Conservation (phyloP, 2,888 invertebrate species). For the Rhamnusium bicolor region DNA sequence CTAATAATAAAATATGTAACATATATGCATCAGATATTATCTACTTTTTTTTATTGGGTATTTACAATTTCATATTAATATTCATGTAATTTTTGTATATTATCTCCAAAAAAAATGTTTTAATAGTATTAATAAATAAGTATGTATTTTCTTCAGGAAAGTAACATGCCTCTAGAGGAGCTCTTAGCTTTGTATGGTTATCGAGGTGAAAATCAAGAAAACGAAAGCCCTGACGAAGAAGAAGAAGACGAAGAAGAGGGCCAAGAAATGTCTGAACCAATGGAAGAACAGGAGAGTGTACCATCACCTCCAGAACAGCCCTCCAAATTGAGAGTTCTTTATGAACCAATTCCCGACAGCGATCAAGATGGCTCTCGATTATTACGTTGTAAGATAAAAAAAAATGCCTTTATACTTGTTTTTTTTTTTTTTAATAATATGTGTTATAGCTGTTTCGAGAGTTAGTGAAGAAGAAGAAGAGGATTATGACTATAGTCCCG, state of each 20-base stretch:
- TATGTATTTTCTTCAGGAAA: conserved; percentile 77
- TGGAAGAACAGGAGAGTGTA: conserved; percentile 64
- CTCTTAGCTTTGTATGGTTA: conserved; percentile 91
- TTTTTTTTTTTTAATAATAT: conserved; percentile 23
- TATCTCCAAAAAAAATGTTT: background rate
- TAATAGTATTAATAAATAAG: background rate
- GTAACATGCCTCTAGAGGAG: conserved; percentile 97
- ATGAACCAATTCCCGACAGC: conserved; percentile 71
- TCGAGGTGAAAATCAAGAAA: conserved; percentile 68
- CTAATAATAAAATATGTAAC: background rate
- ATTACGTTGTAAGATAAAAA: conserved; percentile 70
- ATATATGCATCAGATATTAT: too few relatives aligned
- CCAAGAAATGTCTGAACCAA: conserved; percentile 71
- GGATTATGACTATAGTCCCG: conserved; percentile 83
- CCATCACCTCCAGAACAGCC: conserved; percentile 67
- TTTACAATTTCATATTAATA: too few relatives aligned
- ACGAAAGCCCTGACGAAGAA: conserved; percentile 68
- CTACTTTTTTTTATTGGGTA: too few relatives aligned
- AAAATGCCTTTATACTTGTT: conserved; percentile 6
- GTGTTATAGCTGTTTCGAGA: conserved; percentile 76
- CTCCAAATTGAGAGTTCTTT: conserved; percentile 74
- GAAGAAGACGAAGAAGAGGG: conserved; percentile 73
- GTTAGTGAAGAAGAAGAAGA: conserved; percentile 88
- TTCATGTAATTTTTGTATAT: background rate
- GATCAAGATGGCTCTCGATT: conserved; percentile 71